Base-by-base conservation (phyloP, 2,888 invertebrate genomes). In the Drosophila buzzatii region DNA sequence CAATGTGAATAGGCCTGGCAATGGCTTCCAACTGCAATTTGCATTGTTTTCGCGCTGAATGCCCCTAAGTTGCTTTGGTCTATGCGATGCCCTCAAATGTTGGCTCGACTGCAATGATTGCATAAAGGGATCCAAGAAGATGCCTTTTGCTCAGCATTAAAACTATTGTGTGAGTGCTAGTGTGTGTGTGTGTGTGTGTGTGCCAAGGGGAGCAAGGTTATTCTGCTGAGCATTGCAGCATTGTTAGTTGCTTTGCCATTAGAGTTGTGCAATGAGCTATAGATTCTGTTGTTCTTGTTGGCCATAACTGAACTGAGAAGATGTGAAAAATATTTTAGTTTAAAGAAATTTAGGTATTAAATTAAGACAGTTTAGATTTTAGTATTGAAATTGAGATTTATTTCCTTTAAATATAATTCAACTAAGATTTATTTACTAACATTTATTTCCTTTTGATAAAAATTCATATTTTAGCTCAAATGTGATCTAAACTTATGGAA, bases 11-110 rank as follows among this genome's bases (percentile, higher is more conserved):
- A 76, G 80, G 78, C 81, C 57, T 61, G 70, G 84, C 82, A 81
- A 79, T 84, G 81, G 81, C 79, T 63, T 52, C 52, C 71, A 75
- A 78, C 76, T 69, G 76, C 81, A 81, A 82, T 81, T 81, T 80
- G 81, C 80, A 84, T 84, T 84, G 84, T 84, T 84, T 84, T 84
- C 81, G 69, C 82, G 70, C 49, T 85, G 79, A 84, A 79, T 74
- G 79, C 71, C 70, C 71, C 71, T 69, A 44, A 71, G 69, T 62
- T 55, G 51, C 61, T 57, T 57, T 62, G 59, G 37, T 23, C 56
- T 35, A 10, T 35, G 45, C 52, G 35, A 52, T 70, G 57, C 75
- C 63, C 56, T 55, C 59, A 67, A 65, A 65, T 73, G 76, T 57
- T 65, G 65, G 70, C 53, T 47, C 72, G 64, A 56, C 81, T 81